Conservation (phyloP, 2,888 invertebrate genomes). For the Altica lythri region DNA sequence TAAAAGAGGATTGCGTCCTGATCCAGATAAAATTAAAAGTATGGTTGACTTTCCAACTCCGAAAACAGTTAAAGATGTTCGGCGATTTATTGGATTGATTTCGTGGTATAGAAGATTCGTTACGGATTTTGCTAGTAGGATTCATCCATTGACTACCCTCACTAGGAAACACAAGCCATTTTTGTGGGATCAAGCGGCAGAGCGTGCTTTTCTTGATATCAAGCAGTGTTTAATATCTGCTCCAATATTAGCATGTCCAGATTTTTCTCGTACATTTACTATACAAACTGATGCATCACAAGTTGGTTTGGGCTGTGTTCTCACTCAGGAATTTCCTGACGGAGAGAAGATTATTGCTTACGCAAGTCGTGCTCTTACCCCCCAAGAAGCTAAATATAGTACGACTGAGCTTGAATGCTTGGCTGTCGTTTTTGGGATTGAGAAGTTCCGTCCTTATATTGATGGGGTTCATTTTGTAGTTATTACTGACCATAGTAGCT, state of each 20-base stretch:
- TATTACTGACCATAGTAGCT: slow-evolving; percentile 35
- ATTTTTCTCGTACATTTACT: slow-evolving; percentile 21
- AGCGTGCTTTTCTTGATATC: slow-evolving; percentile 13
- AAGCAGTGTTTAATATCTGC: slow-evolving; percentile 5
- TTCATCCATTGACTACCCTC: slow-evolving; percentile 29
- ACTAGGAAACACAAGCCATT: slow-evolving; percentile 26
- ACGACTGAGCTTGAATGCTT: slow-evolving; percentile 36
- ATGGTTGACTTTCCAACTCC: slow-evolving; percentile 19
- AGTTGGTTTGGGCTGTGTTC: slow-evolving; percentile 31
- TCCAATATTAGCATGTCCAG: too few relatives aligned
- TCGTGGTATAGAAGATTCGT: slow-evolving; percentile 40
- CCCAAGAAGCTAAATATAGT: slow-evolving; percentile 29
- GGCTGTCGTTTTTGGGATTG: slow-evolving; percentile 38
- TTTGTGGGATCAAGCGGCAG: slow-evolving; percentile 2
- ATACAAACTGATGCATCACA: slow-evolving; percentile 34
- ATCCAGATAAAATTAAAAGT: slow-evolving; percentile 28
- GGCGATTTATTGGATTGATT: slow-evolving; percentile 27
- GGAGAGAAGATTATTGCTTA: slow-evolving; percentile 31
- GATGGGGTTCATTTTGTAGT: slow-evolving; percentile 34
- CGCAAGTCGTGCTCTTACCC: slow-evolving; percentile 29
- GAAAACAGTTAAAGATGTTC: slow-evolving; percentile 3
- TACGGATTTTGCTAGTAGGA: slow-evolving; percentile 29
- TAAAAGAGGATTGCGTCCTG: slow-evolving; percentile 18
- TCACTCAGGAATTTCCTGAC: slow-evolving; percentile 29
- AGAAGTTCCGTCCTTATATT: slow-evolving; percentile 36